Conservation (phyloP, 2,113 vertebrate species). For the Emydocephalus ijimae region DNA sequence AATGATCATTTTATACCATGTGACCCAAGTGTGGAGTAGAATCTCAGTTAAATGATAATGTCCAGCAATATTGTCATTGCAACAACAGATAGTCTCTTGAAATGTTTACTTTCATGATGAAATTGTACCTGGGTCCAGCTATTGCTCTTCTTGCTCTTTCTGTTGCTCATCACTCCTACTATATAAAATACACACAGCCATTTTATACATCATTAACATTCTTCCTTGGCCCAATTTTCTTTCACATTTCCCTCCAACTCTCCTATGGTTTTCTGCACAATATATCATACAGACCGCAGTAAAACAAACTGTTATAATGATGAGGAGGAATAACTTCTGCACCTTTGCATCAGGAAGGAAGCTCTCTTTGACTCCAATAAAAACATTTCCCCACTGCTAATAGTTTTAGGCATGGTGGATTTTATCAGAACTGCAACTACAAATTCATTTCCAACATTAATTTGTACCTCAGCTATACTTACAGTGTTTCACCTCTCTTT, state of each 20-base stretch:
- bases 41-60: background rate
- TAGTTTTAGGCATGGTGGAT: background rate
- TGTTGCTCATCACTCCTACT: background rate
- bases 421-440: background rate
- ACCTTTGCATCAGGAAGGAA: background rate
- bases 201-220: background rate
- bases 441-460: background rate
- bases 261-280: background rate
- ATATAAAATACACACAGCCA: background rate
- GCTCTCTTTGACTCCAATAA: background rate
- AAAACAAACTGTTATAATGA: background rate
- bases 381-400: background rate
- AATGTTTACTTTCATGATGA: background rate
- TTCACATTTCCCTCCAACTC: background rate
- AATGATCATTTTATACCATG: background rate
- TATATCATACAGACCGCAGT: background rate
- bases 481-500: background rate
- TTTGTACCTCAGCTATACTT: background rate
- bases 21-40: background rate
- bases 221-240: background rate
- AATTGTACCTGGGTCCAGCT: background rate
- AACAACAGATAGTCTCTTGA: background rate
- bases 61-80: background rate
- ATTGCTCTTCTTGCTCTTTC: background rate
- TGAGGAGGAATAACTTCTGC: background rate